These are phyloP conservation scores for Megaleporinus macrocephalus DNA, from an alignment of 2,113 vertebrate species.

Conservation along the genomic window DNA sequence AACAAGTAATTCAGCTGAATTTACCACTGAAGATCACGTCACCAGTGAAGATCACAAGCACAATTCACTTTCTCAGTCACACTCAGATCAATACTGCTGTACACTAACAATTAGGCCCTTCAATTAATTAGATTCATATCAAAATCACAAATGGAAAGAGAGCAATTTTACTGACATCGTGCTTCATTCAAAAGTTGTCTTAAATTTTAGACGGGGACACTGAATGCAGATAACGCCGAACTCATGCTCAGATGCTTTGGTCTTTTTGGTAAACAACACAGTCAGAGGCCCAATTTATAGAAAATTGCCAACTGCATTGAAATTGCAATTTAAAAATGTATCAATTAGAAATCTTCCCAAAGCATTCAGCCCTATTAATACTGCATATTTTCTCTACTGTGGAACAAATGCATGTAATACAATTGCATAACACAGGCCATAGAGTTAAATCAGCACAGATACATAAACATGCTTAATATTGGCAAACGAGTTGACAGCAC, in stretches of 20 bases:
- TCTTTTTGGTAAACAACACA: too few relatives aligned
- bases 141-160: too few relatives aligned
- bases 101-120: constrained; percentile 2
- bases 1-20: constrained; percentile 8
- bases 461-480: constrained; percentile 8
- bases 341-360: too few relatives aligned
- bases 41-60: constrained; percentile 28
- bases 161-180: too few relatives aligned
- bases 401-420: not conserved
- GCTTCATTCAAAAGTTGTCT: too few relatives aligned
- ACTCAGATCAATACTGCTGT: constrained; percentile 23
- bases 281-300: too few relatives aligned
- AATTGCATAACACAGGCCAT: constrained; percentile 1
- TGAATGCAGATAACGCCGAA: too few relatives aligned
- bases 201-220: too few relatives aligned
- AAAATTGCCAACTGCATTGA: too few relatives aligned
- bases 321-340: too few relatives aligned
- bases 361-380: constrained; percentile 16
- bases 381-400: not conserved
- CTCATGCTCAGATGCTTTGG: too few relatives aligned
- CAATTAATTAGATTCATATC: too few relatives aligned
- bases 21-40: not conserved
- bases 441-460: not conserved
- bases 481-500: not conserved
- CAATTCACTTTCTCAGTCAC: constrained; percentile 8